These are phyloP conservation scores for Barbus barbus DNA, from an alignment of 2,113 vertebrate genomes.

Conservation along the genomic window DNA sequence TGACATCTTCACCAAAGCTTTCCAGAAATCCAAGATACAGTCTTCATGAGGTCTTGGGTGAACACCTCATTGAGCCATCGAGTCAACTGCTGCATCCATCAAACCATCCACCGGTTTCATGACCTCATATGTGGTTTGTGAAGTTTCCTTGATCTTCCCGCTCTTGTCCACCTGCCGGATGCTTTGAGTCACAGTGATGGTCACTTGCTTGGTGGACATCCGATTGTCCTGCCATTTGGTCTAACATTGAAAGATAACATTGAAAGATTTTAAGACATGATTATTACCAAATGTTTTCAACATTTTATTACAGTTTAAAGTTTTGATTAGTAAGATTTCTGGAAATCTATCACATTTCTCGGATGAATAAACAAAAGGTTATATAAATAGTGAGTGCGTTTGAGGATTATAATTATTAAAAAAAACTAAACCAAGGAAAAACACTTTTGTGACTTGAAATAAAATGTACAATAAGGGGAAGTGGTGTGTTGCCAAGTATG, in stretches of 20 bases:
- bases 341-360: neutral
- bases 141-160: constrained; percentile 74
- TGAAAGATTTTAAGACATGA: neutral
- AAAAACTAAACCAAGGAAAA: too few relatives aligned
- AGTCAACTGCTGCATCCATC: constrained; percentile 58
- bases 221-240: constrained; percentile 80
- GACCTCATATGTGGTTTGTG: constrained; percentile 75
- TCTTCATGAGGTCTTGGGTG: neutral
- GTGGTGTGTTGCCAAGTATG: too few relatives aligned
- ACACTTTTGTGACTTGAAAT: too few relatives aligned
- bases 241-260: constrained; percentile 56
- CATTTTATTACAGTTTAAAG: neutral
- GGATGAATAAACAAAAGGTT: neutral
- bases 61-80: constrained; percentile 45
- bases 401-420: too few relatives aligned
- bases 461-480: too few relatives aligned
- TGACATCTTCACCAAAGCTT: constrained; percentile 16
- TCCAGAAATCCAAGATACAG: neutral
- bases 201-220: constrained; percentile 82
- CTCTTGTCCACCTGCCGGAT: constrained; percentile 78
- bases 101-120: constrained; percentile 70
- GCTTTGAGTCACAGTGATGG: constrained; percentile 80
- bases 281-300: neutral
- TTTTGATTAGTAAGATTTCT: neutral
- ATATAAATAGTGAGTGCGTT: neutral